Evolutionary conservation across 1,140 invertebrate genomes (phyloP).

Genomic region (Bactericera cockerelli): DNA sequence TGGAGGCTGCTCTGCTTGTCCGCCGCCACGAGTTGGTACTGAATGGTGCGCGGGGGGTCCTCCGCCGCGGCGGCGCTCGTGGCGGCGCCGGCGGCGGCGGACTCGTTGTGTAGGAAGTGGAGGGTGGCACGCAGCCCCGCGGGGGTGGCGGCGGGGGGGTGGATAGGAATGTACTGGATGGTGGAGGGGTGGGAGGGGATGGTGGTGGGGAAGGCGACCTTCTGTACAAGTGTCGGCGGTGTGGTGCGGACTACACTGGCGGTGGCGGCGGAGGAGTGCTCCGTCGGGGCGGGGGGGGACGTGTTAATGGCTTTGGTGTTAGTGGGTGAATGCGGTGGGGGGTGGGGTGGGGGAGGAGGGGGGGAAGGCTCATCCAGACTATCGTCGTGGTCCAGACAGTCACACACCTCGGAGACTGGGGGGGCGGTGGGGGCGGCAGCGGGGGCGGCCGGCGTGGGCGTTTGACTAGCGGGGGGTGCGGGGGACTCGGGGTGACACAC

Average conservation of each 20-base stretch:
- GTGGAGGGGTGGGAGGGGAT: constrained; percentile 25
- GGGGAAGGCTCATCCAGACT: too few relatives aligned
- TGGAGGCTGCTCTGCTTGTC: constrained; percentile 22
- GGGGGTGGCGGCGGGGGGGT: constrained; percentile 8
- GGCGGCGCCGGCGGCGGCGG: constrained; percentile 14
- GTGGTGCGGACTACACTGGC: background rate
- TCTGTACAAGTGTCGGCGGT: constrained; percentile 13
- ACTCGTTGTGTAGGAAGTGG: background rate
- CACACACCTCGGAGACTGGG: constrained; percentile 16
- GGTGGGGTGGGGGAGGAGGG: background rate
- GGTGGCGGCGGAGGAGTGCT: too few relatives aligned
- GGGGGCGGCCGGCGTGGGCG: too few relatives aligned
- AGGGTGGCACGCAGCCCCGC: constrained; percentile 16
- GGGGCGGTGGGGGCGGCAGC: constrained; percentile 16
- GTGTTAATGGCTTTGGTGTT: background rate
- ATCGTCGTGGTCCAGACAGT: too few relatives aligned
- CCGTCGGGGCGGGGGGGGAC: background rate
- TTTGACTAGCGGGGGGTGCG: too few relatives aligned
- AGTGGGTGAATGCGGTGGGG: background rate
- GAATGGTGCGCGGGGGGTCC: constrained; percentile 22
- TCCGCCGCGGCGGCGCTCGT: constrained; percentile 15
- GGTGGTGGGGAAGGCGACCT: constrained; percentile 23
- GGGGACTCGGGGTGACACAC: too few relatives aligned
- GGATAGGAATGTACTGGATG: constrained; percentile 21
- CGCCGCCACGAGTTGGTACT: constrained; percentile 18